A percentile compares a stretch with the other conserved stretches of the same genome.
phyloP scores from a whole-genome alignment of 2,888 invertebrate genomes.

The Tricholauxania praeusta region DNA sequence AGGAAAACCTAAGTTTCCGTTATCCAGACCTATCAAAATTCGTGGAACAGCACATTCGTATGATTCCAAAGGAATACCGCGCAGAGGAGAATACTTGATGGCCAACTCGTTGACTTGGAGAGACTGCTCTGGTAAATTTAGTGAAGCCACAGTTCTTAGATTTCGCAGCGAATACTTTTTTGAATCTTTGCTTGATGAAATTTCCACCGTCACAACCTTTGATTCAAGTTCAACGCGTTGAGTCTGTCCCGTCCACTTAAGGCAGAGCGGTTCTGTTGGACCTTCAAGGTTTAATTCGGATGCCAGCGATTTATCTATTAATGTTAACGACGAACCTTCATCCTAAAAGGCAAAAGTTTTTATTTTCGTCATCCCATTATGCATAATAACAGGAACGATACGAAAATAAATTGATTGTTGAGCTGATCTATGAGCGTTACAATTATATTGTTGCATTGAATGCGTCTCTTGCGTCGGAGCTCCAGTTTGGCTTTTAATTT shows the following conservation, averaged over 20 bases:
- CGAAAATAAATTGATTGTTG: conserved; percentile 30
- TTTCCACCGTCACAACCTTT: conserved; percentile 19
- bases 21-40: conserved; percentile 42
- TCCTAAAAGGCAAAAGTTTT: conserved; percentile 44
- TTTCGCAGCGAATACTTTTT: background rate
- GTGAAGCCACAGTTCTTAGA: background rate
- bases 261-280: background rate
- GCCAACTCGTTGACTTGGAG: conserved; percentile 15
- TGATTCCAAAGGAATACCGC: conserved; percentile 33
- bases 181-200: background rate
- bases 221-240: conserved; percentile 42
- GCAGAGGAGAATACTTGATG: conserved; percentile 19
- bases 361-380: conserved; percentile 32
- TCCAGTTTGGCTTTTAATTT: background rate
- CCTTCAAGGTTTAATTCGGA: conserved; percentile 3
- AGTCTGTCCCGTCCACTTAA: conserved; percentile 34
- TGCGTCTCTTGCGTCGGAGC: background rate
- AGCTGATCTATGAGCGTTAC: background rate
- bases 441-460: too few species aligned
- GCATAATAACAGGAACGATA: conserved; percentile 40
- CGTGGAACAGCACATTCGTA: conserved; percentile 32
- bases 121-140: conserved; percentile 29
- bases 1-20: conserved; percentile 33
- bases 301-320: conserved; percentile 38
- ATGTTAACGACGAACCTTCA: conserved; percentile 38